Base-by-base conservation (phyloP, 37 sponge, comb jelly and placozoan genomes). In the Haliclona indistincta region DNA sequence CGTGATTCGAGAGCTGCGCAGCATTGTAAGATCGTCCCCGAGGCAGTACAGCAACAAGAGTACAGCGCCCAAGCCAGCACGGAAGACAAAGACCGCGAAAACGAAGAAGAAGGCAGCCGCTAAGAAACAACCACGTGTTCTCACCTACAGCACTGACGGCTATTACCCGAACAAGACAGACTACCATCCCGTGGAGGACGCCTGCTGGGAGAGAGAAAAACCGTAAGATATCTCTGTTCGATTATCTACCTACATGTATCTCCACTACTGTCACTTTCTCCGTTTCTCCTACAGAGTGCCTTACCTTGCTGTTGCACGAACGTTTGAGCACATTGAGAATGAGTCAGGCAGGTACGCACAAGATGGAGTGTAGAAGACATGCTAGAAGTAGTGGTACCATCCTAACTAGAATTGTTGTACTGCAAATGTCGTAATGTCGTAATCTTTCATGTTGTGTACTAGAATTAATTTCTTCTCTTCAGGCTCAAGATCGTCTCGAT, bases 271-370 rank as follows among this genome's bases (percentile, higher is more conserved):
- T 3, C 44, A 2, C 23, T 44, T 43, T 67, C 10, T 52, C 4
- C 4, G 22, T 54, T 37, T 17, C 30, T 19, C 17, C 0, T 58
- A 5, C 56, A 88, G 88, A 43, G 84, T 92, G 26, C 93, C 93
- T 1, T 95, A 95, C 44, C 37, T 88, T 8, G 96, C 96, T 34
- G 51, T 92, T 39, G 83, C 96, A 3, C 67, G 30, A 67, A 95
- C 93, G 1, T 91, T 91, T 74, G 75, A 77, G 54, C 64, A 33
- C 23, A 91, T 95, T 22, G 96, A 95, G 58, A 70, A 73, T 32
- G 77, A 63, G 28, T 83, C 81, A 1, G 89, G 69, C 11, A 72
- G 90, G 81, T 86, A 30, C 0, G 6, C 29, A 33, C n/a, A n/a
- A n/a, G n/a, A n/a, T n/a, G n/a, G n/a, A n/a, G n/a, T n/a, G n/a